These are phyloP conservation scores for Cossypha niveicapilla DNA, from an alignment of 2,797 vertebrate species.

Conservation along the genomic window DNA sequence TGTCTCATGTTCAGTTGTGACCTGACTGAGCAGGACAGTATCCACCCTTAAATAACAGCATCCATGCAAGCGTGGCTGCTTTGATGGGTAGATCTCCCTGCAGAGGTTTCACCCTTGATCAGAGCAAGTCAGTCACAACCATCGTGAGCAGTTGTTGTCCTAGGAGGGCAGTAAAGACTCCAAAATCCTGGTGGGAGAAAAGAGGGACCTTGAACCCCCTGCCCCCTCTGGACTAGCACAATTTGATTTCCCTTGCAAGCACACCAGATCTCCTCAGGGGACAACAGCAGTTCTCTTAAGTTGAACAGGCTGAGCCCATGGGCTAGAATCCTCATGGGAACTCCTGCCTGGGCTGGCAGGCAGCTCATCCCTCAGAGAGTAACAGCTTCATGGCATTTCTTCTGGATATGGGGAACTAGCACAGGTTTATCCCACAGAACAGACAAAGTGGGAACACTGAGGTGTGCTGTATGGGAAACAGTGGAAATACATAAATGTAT, in stretches of 20 bases:
- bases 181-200: background rate
- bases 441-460: too few species aligned
- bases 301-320: background rate
- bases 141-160: background rate
- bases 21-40: background rate
- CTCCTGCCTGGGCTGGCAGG: background rate
- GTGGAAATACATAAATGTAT: background rate
- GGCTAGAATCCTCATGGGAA: background rate
- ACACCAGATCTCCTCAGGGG: background rate
- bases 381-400: background rate
- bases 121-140: background rate
- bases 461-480: background rate
- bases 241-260: background rate
- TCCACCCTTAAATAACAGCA: background rate
- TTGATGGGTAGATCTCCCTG: background rate
- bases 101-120: background rate
- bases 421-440: rapidly evolving
- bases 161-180: background rate
- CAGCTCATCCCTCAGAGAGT: background rate
- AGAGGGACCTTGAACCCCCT: background rate
- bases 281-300: background rate
- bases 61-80: background rate
- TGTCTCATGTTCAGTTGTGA: background rate
- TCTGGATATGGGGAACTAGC: background rate
- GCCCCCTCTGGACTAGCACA: background rate